These are phyloP conservation scores for Arbacia lixula DNA, from an alignment of 53 echinoderm and acorn worm genomes.

Conservation along the genomic window DNA sequence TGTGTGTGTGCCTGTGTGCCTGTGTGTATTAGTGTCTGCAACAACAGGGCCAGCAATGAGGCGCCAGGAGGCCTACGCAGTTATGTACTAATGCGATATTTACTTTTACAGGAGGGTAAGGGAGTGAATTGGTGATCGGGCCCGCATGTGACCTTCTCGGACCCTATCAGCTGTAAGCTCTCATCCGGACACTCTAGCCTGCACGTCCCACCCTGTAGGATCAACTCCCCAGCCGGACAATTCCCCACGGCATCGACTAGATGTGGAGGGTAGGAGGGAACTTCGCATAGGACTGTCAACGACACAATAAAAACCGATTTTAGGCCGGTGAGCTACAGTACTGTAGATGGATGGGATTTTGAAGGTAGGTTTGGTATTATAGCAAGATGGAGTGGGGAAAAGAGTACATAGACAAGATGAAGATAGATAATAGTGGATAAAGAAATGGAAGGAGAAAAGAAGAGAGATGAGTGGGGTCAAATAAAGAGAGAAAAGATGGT, in stretches of 20 bases:
- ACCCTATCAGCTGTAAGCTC: not conserved
- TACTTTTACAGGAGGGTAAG: slow-evolving; percentile 10
- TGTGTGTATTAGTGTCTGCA: no score
- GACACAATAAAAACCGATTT: no score
- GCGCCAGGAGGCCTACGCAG: no score
- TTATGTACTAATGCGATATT: no score
- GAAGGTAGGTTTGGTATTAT: no score
- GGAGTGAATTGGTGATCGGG: not conserved
- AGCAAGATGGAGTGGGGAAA: no score
- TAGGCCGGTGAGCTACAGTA: no score
- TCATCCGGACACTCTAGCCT: not conserved
- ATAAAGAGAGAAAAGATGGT: not conserved
- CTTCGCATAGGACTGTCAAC: slow-evolving; percentile 24
- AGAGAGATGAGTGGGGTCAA: no score
- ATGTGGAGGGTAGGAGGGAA: slow-evolving; percentile 19
- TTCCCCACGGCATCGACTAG: not conserved
- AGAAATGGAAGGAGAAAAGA: no score
- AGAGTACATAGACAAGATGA: not conserved
- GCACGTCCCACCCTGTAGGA: slow-evolving; percentile 8
- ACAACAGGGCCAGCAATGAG: no score
- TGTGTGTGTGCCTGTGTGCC: no score
- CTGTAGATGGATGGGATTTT: no score
- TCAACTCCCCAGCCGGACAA: not conserved
- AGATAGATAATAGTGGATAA: not conserved
- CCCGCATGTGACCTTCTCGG: not conserved